Base-by-base conservation (phyloP, 2,888 invertebrate genomes). In the Troides oblongomaculatus region DNA sequence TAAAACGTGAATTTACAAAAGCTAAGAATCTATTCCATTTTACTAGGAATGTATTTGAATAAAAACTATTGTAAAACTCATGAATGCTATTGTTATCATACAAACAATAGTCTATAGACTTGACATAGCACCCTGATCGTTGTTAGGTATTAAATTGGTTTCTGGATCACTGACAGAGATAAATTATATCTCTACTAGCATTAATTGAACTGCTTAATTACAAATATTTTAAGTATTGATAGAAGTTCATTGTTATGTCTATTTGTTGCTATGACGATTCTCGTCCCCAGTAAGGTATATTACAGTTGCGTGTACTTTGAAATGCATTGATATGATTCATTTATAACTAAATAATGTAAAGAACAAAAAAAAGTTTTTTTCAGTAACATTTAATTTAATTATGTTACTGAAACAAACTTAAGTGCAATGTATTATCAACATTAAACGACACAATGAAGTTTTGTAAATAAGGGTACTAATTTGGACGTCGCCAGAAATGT, bases 401-500 rank as follows among this genome's bases (percentile, higher is more conserved):
- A 30, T 30, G 39, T 30, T 36, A 30, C 18, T 36, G 30, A 17
- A n/a, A 12, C 25, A 30, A 60, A 60, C 30, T 60, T 8, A n/a
- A 17, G n/a, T 60, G n/a, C 25, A 36, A 8, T 39, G 18, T 36
- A 7, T 39, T 18, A 36, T 25, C 39, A 36, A 60, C 30, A 8
- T 36, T 30, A n/a, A 60, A 14, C 43, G 14, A 62, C 43, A 53
- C 6, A 53, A 63, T 8, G 25, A 50, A 50, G 46, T 43, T 50
- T 25, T 25, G 17, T 46, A 62, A 62, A 62, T 50, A 62, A 23
- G 30, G 58, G 46, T 30, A 30, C 62, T 57, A 62, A 59, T 68
- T 63, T 63, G 18, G 50, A 36, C 36, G 36, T 36, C 59, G 59
- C 18, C 59, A 63, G 63, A 63, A 58, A 46, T 62, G 63, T 58